Conservation (phyloP, 2,888 invertebrate species). For the Petrolisthes manimaculis region DNA sequence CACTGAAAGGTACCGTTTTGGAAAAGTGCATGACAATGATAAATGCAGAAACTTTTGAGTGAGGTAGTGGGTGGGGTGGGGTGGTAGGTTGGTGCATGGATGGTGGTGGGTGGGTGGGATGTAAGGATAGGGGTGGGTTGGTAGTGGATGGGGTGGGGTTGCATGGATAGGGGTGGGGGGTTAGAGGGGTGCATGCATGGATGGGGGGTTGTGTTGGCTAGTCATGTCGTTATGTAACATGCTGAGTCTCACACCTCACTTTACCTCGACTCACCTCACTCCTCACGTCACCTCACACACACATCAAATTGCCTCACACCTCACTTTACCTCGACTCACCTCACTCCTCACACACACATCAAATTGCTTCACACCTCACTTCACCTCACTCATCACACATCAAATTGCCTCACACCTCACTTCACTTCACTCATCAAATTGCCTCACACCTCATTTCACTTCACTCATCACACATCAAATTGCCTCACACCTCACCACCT, state of each 20-base stretch:
- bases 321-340: not conserved
- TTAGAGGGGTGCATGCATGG: no score
- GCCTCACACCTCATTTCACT: not conserved
- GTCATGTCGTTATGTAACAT: no score
- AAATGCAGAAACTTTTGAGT: no score
- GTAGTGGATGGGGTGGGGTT: no score
- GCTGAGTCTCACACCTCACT: not conserved
- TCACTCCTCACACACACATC: not conserved
- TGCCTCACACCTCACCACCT: not conserved
- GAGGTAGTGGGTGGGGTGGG: no score
- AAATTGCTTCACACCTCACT: not conserved
- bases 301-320: not conserved
- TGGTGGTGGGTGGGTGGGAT: no score
- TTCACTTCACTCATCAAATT: not conserved
- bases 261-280: not conserved
- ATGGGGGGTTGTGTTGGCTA: no score
- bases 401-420: not conserved
- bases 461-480: not conserved
- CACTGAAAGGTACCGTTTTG: no score
- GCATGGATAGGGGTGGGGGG: no score
- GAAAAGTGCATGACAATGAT: no score
- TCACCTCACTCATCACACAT: not conserved
- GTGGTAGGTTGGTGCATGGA: no score
- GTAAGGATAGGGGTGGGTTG: no score
- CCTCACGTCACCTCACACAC: not conserved